Conservation (phyloP, 2,888 invertebrate genomes). For the Liodrosophila aerea region DNA sequence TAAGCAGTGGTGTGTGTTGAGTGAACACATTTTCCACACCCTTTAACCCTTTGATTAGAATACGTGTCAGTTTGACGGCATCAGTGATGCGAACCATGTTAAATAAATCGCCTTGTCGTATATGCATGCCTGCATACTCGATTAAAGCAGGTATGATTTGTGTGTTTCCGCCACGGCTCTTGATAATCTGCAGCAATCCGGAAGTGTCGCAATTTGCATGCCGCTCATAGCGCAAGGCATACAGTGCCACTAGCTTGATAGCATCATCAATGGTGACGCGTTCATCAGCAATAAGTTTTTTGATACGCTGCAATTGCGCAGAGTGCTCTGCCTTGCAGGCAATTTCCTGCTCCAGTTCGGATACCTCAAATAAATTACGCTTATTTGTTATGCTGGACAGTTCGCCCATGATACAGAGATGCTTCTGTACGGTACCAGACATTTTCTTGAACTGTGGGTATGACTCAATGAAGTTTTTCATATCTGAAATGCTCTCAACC, state of each 20-base stretch:
- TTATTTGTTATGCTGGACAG: constrained; percentile 92
- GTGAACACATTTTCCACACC: constrained; percentile 99
- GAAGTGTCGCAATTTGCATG: constrained; percentile 92
- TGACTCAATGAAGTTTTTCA: constrained; percentile 99
- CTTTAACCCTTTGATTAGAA: constrained; percentile 86
- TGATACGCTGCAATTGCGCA: constrained; percentile 90
- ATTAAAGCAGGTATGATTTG: constrained; percentile 86
- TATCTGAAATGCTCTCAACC: constrained; percentile 98
- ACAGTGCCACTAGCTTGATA: constrained; percentile 93
- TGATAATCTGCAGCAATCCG: constrained; percentile 89
- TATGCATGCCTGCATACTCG: constrained; percentile 93
- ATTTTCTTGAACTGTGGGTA: constrained; percentile 99
- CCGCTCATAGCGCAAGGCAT: constrained; percentile 96
- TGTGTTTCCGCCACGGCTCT: constrained; percentile 88
- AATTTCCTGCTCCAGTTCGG: constrained; percentile 96
- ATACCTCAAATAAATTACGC: constrained; percentile 92
- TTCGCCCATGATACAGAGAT: constrained; percentile 98
- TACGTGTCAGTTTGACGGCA: constrained; percentile 88
- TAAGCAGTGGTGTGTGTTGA: constrained; percentile 96
- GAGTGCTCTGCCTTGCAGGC: constrained; percentile 94
- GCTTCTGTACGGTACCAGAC: constrained; percentile 98
- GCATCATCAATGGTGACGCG: constrained; percentile 90
- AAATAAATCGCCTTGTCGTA: constrained; percentile 92
- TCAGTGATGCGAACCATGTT: constrained; percentile 96
- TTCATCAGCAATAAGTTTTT: constrained; percentile 89